These are phyloP conservation scores for Drosophila leonis DNA, from an alignment of 2,888 invertebrate species.

Conservation along the genomic window DNA sequence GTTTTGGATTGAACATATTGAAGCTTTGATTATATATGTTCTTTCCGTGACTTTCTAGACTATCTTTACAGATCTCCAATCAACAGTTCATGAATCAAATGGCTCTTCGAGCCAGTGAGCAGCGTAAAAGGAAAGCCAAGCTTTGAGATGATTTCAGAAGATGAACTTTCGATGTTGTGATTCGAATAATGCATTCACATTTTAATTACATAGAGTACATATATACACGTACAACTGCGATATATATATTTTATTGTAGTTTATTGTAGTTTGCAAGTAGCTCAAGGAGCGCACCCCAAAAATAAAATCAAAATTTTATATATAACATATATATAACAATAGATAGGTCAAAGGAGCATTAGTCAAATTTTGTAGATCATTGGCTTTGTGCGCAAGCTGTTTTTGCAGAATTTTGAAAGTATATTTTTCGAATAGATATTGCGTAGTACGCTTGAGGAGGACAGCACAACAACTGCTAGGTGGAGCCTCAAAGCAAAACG, in stretches of 20 bases:
- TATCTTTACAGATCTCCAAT: slow-evolving; percentile 10
- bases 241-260: slow-evolving; percentile 1
- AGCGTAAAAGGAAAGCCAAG: slow-evolving; percentile 77
- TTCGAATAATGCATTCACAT: slow-evolving; percentile 49
- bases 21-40: neutral
- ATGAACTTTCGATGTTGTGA: slow-evolving; percentile 32
- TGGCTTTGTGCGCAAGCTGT: slow-evolving; percentile 43
- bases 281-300: slow-evolving; percentile 40
- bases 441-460: slow-evolving; percentile 21
- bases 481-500: slow-evolving; percentile 20
- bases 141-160: slow-evolving; percentile 39
- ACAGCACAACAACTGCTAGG: slow-evolving; percentile 57
- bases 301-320: neutral
- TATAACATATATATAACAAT: slow-evolving; percentile 17
- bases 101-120: slow-evolving; percentile 30
- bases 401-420: slow-evolving; percentile 33
- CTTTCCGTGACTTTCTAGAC: neutral
- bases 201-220: slow-evolving; percentile 70
- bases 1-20: too few relatives aligned
- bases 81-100: slow-evolving; percentile 8
- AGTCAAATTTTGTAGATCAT: slow-evolving; percentile 7
- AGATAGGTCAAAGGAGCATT: slow-evolving; percentile 12
- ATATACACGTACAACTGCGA: slow-evolving; percentile 66
- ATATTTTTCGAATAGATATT: slow-evolving; percentile 4
- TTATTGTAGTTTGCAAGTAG: slow-evolving; percentile 29